These are phyloP conservation scores for Parauchenoglanis punctatus DNA, from an alignment of 2,797 vertebrate genomes.

Conservation along the genomic window DNA sequence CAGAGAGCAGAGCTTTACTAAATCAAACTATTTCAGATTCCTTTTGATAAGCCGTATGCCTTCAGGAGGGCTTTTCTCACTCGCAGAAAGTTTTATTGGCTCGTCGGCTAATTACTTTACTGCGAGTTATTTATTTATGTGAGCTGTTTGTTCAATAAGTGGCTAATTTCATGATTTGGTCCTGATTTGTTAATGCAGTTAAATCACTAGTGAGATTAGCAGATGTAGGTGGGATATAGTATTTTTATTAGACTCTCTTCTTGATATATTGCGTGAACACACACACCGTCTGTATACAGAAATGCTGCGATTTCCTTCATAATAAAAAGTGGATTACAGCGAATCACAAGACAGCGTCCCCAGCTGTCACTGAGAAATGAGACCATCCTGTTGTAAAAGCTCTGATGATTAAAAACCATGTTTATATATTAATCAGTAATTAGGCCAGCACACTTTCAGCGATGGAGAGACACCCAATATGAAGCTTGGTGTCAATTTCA, in stretches of 20 bases:
- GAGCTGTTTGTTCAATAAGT: slow-evolving; percentile 36
- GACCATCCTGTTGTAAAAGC: slow-evolving; percentile 83
- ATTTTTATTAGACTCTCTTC: slow-evolving; percentile 48
- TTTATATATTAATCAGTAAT: slow-evolving; percentile 82
- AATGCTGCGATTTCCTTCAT: slow-evolving; percentile 92
- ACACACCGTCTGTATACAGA: slow-evolving; percentile 80
- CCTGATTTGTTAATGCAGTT: slow-evolving; percentile 32
- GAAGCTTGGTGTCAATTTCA: slow-evolving; percentile 18
- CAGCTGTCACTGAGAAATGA: slow-evolving; percentile 97
- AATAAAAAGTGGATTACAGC: slow-evolving; percentile 99
- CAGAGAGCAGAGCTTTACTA: slow-evolving; percentile 36
- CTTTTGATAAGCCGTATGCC: slow-evolving; percentile 21
- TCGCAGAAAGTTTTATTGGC: slow-evolving; percentile 34
- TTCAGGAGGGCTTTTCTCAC: slow-evolving; percentile 7
- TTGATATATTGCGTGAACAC: slow-evolving; percentile 30
- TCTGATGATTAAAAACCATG: slow-evolving; percentile 85
- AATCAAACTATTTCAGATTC: slow-evolving; percentile 31
- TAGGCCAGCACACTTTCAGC: slow-evolving; percentile 58
- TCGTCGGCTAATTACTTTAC: slow-evolving; percentile 39
- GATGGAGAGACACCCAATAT: slow-evolving; percentile 40
- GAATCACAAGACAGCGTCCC: slow-evolving; percentile 91
- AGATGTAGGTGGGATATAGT: slow-evolving; percentile 44
- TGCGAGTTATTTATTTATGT: slow-evolving; percentile 33
- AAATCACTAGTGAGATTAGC: slow-evolving; percentile 28
- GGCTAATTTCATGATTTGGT: slow-evolving; percentile 29